Base-by-base conservation (phyloP, 2,797 vertebrate species). In the Chrosomus eos region DNA sequence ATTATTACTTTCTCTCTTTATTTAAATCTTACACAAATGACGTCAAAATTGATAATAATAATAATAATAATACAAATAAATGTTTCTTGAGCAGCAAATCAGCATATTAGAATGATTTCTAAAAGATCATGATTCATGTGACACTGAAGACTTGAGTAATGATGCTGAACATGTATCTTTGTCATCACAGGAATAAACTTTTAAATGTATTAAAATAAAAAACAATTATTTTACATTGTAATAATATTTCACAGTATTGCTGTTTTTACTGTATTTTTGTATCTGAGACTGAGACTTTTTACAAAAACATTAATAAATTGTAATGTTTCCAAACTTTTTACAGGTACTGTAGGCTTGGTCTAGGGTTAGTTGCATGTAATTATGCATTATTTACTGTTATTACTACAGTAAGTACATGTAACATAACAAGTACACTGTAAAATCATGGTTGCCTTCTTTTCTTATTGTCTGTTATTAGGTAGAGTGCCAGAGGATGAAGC, bases 401-500 rank as follows among this genome's bases (percentile, higher is more conserved):
- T 31, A 31, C 28, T 64, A 18, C 62, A 64, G 60, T 31, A 31
- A 18, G 26, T 31, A 64, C 60, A 64, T 18, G 23, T n/a, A 58
- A 28, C 7, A 7, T 64, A 64, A 64, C 7, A 64, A 64, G 2
- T 14, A 64, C 16, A 8, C 26, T 28, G 16, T 64, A 64, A 64
- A 64, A 31, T 31, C 18, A 64, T 31, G 62, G 26, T 64, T 64
- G 1, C 28, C 26, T 18, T 64, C 14, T 64, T 64, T 77, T 62
- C 33, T 26, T 40, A 14, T 70, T 48, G 5, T n/a, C 51, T 73
- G 4, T 53, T 19, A 19, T 53, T 70, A 96, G 96, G 95, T 86
- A 95, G 95, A 2, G 93, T 95, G 87, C 93, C 93, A 0, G 95
- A 96, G 90, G 94, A 96, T 90, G 94, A 96, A 84, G 95, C 94